Evolutionary conservation across 2,797 vertebrate species (phyloP), one percentile per base, ranked within the genome.

Genomic region (Botia kubotai): DNA sequence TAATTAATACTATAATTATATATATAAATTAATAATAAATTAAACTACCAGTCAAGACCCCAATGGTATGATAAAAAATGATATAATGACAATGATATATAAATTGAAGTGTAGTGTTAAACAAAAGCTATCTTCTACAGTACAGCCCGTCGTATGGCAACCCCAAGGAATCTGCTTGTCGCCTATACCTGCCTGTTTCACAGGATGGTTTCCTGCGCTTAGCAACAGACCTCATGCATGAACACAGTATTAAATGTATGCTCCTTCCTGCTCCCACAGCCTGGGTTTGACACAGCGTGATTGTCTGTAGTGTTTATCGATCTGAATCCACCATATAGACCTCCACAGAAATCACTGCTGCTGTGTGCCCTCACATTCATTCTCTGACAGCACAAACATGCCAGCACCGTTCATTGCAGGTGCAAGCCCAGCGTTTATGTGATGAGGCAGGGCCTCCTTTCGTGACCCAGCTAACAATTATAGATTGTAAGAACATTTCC

Each of bases 221-320:
- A 68, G 52, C 62, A 73, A 68, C 71, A 21, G 62, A 63, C n/a
- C 55, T 21, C 63, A 60, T 60, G 23, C 21, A 65, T 70, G 52
- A 55, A 75, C 67, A 67, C 4, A 5, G 60, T 36, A 48, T 67
- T 72, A 57, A 46, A 63, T 71, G 19, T 66, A 52, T 12, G 5
- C 39, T 80, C 69, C 23, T 36, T 52, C 43, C 60, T 70, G 65
- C 36, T 63, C 71, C 63, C 63, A 46, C 57, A 72, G 66, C 14
- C 23, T 53, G 53, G 57, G 69, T 76, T 48, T 72, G 58, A 80
- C 70, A 80, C 78, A 46, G 78, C 16, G 16, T 80, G 77, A 65
- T 80, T 65, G 48, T 77, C 78, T 48, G 39, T 43, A 67, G 72
- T 72, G 55, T 83, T 82, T 60, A 86, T 86, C 77, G 75, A 86